Evolutionary conservation across 1,140 invertebrate genomes (phyloP), one percentile per base, ranked within the genome.

Genomic region (Drepana arcuata): DNA sequence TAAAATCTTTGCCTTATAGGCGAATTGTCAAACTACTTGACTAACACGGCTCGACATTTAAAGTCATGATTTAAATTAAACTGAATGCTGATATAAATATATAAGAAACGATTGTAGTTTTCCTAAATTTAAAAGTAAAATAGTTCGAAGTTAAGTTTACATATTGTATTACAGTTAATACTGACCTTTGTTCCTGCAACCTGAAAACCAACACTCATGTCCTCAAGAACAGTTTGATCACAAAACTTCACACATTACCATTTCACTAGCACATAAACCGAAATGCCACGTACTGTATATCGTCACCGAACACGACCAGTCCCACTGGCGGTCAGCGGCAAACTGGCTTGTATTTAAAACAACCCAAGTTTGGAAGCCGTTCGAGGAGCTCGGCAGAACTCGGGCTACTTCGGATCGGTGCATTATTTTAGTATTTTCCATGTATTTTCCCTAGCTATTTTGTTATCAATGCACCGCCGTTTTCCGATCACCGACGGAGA

Each of bases 171-270:
- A n/a, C n/a, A n/a, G n/a, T n/a, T n/a, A n/a, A n/a, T n/a, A n/a
- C n/a, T n/a, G n/a, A n/a, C n/a, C n/a, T n/a, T n/a, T n/a, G n/a
- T n/a, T n/a, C n/a, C n/a, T n/a, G n/a, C n/a, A n/a, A n/a, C n/a
- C n/a, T n/a, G n/a, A n/a, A n/a, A n/a, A n/a, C n/a, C n/a, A 51
- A 40, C 49, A 59, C 52, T 48, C 34, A 50, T 55, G 41, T 52
- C 44, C 39, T 24, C 24, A 41, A n/a, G n/a, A n/a, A 41, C 13
- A 34, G 33, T 50, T 41, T 9, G 10, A 42, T 38, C 42, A 55
- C 51, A 42, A 34, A 15, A n/a, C n/a, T n/a, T 14, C 36, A 44
- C 50, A 49, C 50, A 38, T 52, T 44, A 50, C 46, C 36, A 50
- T 54, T 41, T 41, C 61, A 62, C 56, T 34, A 18, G 14, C 47